Base-by-base conservation (phyloP, 2,797 vertebrate genomes). In the Sebastes cheni region DNA sequence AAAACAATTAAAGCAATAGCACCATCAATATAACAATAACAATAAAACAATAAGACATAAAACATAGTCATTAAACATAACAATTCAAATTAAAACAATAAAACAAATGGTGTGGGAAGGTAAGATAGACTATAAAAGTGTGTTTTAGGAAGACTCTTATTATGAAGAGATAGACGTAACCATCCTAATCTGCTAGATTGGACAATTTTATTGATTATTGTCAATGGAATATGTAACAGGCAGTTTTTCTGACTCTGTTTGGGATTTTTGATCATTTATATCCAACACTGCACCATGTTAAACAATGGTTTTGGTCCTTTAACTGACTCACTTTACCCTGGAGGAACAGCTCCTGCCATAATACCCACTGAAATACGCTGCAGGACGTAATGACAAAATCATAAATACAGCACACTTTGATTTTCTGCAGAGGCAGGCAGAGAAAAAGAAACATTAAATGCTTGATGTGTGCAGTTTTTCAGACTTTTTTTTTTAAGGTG, bases 301-400 rank as follows among this genome's bases (percentile, higher is more conserved):
- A 77, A 54, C 46, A 56, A 23, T 59, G 25, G 39, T 70, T 76
- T 67, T 39, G 65, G 34, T 66, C 65, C 67, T 82, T 86, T 70
- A 62, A 65, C 39, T n/a, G 58, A 29, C 52, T 84, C 54, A 52
- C 27, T 75, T 27, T 30, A 60, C 65, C 58, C 76, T 39, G 20
- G 42, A 66, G 69, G 32, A 55, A 29, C 12, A 39, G 58, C 56
- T 46, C 5, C 52, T 6, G 13, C 39, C 58, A 18, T 58, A 18
- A 81, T 56, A 83, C 52, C 32, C 8, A 46, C 67, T 58, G n/a
- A 62, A 75, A 82, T 59, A 54, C 27, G 56, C 46, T 42, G 32
- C 29, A 54, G 50, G 22, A 80, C 34, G 25, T 55, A 67, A 75
- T 29, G 55, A 67, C 9, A 62, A 42, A 56, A 50, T 62, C 14